These are phyloP conservation scores for Epinotia demarniana DNA, from an alignment of 2,888 invertebrate species.

Conservation along the genomic window DNA sequence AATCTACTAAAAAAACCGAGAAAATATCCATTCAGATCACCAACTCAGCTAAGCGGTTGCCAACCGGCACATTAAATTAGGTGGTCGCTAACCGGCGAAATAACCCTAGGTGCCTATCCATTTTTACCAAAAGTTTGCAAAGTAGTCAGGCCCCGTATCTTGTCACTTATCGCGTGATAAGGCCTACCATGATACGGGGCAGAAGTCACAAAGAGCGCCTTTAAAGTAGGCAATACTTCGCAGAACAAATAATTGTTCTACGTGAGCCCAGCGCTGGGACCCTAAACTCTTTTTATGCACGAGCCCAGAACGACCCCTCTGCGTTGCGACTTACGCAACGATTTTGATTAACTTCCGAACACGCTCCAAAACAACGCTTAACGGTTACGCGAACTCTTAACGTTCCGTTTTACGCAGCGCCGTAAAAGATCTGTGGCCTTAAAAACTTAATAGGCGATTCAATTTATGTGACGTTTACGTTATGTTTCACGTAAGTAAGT, in stretches of 20 bases:
- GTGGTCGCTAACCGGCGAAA: too few species aligned
- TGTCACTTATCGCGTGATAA: too few species aligned
- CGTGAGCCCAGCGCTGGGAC: constrained; percentile 22
- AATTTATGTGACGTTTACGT: constrained; percentile 62
- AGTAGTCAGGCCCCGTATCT: too few species aligned
- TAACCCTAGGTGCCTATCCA: not conserved
- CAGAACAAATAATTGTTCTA: constrained; percentile 15
- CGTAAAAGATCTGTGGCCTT: constrained; percentile 55
- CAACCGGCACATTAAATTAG: too few species aligned
- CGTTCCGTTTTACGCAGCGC: constrained; percentile 34
- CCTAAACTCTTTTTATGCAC: constrained; percentile 33
- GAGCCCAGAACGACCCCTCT: constrained; percentile 24
- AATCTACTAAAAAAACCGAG: too few species aligned
- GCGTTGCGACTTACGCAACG: constrained; percentile 35
- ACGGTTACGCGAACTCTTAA: constrained; percentile 40
- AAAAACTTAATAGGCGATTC: constrained; percentile 66
- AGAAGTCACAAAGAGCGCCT: not conserved
- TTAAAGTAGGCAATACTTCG: constrained; percentile 9
- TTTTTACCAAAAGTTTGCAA: not conserved
- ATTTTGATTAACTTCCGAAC: constrained; percentile 44
- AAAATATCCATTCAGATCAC: too few species aligned
- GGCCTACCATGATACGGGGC: too few species aligned
- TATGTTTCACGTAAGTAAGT: constrained; percentile 51
- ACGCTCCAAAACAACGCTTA: constrained; percentile 35
- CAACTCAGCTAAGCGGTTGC: too few species aligned